These are phyloP conservation scores for Adrianichthys oophorus DNA, from an alignment of 2,797 vertebrate genomes.

Conservation along the genomic window DNA sequence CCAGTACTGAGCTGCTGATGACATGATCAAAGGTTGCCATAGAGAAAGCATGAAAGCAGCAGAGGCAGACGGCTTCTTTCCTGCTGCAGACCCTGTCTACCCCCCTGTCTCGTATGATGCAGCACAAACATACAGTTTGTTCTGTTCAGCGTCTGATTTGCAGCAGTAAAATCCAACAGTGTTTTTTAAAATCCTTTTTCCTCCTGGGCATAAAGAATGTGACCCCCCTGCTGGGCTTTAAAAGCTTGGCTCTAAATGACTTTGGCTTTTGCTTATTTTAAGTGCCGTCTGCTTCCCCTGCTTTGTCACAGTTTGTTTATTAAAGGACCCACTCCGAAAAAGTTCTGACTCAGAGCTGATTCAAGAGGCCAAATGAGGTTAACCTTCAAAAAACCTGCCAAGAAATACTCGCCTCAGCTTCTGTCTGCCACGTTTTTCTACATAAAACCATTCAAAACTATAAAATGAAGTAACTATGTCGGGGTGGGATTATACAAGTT, in stretches of 20 bases:
- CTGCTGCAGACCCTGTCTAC: constrained; percentile 5
- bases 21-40: constrained; percentile 67
- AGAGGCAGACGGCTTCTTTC: constrained; percentile 10
- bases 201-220: not conserved
- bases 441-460: not conserved
- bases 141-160: not conserved
- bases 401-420: not conserved
- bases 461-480: too few relatives aligned
- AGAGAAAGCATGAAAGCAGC: constrained; percentile 56
- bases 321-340: not conserved
- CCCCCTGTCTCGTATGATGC: constrained; percentile 3
- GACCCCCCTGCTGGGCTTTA: not conserved
- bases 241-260: not conserved
- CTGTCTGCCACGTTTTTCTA: not conserved
- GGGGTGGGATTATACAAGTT: too few relatives aligned
- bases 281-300: not conserved
- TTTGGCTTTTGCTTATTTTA: not conserved
- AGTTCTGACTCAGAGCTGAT: not conserved
- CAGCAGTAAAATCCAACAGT: not conserved
- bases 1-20: constrained; percentile 27
- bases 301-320: constrained; percentile 2
- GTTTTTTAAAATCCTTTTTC: not conserved
- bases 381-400: not conserved
- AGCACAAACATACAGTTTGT: constrained; percentile 1
- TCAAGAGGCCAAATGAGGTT: not conserved